phyloP scores from a whole-genome alignment of 2,113 vertebrate genomes.

The Phyllostomus discolor region DNA sequence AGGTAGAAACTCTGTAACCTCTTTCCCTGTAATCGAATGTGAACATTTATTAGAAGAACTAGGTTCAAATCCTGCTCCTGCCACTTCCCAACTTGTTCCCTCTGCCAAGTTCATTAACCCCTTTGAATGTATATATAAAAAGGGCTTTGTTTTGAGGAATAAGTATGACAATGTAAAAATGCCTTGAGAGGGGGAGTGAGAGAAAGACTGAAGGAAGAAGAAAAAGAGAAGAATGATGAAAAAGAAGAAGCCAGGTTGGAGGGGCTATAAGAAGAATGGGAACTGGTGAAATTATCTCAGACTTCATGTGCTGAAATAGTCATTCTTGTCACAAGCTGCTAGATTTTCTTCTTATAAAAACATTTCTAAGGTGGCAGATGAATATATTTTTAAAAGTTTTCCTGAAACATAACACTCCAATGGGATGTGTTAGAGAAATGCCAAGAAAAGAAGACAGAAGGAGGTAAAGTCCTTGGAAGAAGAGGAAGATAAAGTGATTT shows the following conservation, averaged over 20 bases:
- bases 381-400: conserved; percentile 72
- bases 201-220: background rate
- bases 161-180: background rate
- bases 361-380: conserved; percentile 75
- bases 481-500: conserved; percentile 26
- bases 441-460: conserved; percentile 71
- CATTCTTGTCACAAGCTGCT: conserved; percentile 71
- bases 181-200: background rate
- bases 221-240: background rate
- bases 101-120: background rate
- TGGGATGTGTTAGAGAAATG: conserved; percentile 72
- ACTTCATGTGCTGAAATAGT: conserved; percentile 67
- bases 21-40: conserved; percentile 6
- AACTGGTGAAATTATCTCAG: conserved; percentile 55
- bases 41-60: background rate
- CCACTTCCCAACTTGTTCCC: background rate
- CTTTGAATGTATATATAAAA: background rate
- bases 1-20: background rate
- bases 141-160: background rate
- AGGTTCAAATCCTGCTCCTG: background rate
- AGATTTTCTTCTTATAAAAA: conserved; percentile 70
- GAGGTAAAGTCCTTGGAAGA: conserved; percentile 64
- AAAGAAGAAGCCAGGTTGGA: conserved; percentile 33
- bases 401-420: conserved; percentile 69
- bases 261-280: conserved; percentile 50